Base-by-base conservation (phyloP, 2,113 vertebrate species). In the Euleptes europaea region DNA sequence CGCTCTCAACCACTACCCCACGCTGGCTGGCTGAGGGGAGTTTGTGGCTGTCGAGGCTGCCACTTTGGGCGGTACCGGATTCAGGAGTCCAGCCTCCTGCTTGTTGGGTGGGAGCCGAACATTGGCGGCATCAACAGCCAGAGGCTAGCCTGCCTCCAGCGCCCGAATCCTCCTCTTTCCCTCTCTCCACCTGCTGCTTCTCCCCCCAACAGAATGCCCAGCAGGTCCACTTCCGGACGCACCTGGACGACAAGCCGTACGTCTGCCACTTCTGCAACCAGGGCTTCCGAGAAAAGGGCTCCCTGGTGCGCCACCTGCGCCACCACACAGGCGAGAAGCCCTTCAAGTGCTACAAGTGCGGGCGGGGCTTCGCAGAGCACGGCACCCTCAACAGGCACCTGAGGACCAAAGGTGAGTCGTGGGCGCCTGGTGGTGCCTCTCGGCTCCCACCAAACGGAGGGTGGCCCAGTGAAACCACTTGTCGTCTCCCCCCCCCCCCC, bases 261-360 rank as follows among this genome's bases (percentile, higher is more conserved):
- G 97, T 97, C 73, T 99, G 99, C 76, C 96, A 98, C 40, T 98
- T 95, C 91, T 99, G 99, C 94, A 93, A 94, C n/a, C 96, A 98
- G 12, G 97, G 97, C 13, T 99, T 99, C 91, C 96, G 98, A 80
- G 99, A 99, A 83, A 99, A 99, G 92, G 98, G 98, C 44, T 99
- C 99, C 0, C 94, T 99, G 82, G 98, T 99, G 66, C 97, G 98
- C 40, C 99, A 99, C 38, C 97, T 98, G 80, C 97, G 98, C 51
- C 98, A 99, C 81, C 99, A 99, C 96, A 99, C 99, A 0, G 98
- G 99, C 0, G 99, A 99, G 83, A 99, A 98, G 87, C 99, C 99
- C 14, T 99, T 98, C 86, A 99, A 98, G 89, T 99, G 99, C 83
- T 96, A 96, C 80, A 97, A 97, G 80, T 99, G 98, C 0, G 96